These are phyloP conservation scores for Ophion costatus DNA, from an alignment of 2,888 invertebrate genomes.

Conservation along the genomic window DNA sequence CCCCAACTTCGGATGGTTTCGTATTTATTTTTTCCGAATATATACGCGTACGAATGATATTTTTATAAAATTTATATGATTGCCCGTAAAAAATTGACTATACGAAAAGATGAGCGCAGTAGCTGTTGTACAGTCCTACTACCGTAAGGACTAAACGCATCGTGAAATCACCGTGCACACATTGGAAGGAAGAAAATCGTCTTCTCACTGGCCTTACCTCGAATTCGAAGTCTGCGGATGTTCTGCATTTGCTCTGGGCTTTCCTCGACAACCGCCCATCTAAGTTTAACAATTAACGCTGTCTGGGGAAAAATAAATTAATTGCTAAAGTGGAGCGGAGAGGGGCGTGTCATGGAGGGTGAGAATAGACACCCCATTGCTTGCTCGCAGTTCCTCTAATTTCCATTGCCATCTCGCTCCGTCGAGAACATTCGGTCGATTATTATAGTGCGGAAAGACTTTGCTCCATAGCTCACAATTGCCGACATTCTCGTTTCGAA, in stretches of 20 bases:
- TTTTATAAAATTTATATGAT: too few species aligned
- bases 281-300: constrained; percentile 83
- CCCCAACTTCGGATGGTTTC: too few species aligned
- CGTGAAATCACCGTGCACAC: neutral
- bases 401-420: constrained; percentile 40
- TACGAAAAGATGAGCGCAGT: neutral
- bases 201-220: constrained; percentile 41
- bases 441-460: constrained; percentile 46
- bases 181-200: constrained; percentile 27
- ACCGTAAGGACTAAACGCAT: neutral
- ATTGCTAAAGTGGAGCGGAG: constrained; percentile 73
- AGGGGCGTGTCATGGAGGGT: constrained; percentile 24
- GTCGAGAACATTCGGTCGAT: constrained; percentile 59
- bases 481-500: neutral
- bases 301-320: constrained; percentile 81
- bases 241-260: constrained; percentile 74
- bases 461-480: constrained; percentile 25
- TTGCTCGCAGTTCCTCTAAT: constrained; percentile 50
- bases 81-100: too few species aligned
- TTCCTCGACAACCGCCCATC: constrained; percentile 80
- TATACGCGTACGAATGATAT: too few species aligned
- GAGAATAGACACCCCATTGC: constrained; percentile 47
- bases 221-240: constrained; percentile 33
- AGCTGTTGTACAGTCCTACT: neutral
- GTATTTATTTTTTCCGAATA: too few species aligned